Percentiles rank a stretch among this genome's conserved stretches.
phyloP scores from a whole-genome alignment of 2,797 vertebrate species.

The Lepilemur ruficaudatus region DNA sequence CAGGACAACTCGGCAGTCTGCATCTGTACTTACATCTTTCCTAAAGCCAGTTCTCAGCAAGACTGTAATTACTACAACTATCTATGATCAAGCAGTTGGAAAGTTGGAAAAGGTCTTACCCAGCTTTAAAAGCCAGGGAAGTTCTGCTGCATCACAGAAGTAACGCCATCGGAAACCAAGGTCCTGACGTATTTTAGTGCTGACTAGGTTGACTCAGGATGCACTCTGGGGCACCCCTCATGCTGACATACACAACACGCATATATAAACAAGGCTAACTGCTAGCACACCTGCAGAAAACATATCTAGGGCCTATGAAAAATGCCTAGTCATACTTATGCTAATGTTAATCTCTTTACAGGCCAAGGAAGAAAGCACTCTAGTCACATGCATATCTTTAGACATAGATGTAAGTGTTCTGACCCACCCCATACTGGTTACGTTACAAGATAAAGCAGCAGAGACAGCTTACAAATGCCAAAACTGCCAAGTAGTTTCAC shows the following conservation, averaged over 20 bases:
- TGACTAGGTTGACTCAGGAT: fast-evolving
- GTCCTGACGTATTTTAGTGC: fast-evolving
- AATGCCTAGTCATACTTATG: neutral
- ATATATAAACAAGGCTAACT: fast-evolving
- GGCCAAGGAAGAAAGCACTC: neutral
- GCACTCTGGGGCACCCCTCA: fast-evolving
- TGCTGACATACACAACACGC: fast-evolving
- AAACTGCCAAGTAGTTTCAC: neutral
- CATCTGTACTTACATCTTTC: neutral
- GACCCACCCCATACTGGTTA: neutral
- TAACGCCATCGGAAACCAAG: no score
- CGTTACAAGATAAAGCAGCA: neutral
- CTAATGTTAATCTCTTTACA: neutral
- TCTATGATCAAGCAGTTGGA: no score
- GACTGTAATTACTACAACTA: neutral
- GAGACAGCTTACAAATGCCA: neutral
- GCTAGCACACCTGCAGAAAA: neutral
- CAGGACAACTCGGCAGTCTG: no score
- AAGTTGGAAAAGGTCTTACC: neutral
- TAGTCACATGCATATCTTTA: fast-evolving
- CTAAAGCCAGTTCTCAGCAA: neutral
- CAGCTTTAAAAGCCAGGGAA: neutral
- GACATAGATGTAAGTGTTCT: neutral
- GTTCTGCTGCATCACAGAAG: neutral
- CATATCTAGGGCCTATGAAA: neutral